Percentiles rank a stretch among this genome's conserved stretches.
Conservation (phyloP, 2,797 vertebrate species). For the Molossus alvarezi region DNA sequence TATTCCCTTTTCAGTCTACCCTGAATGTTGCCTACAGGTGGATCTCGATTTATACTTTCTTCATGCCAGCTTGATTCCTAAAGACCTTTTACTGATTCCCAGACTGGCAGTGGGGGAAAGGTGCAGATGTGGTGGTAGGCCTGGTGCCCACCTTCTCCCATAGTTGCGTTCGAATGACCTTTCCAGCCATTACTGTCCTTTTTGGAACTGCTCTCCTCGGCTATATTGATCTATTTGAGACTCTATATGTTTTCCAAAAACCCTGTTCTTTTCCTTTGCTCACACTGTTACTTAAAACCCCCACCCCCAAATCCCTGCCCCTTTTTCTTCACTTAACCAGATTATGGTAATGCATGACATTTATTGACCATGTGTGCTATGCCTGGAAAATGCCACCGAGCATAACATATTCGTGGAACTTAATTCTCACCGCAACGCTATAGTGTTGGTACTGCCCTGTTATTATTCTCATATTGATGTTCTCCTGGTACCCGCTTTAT, state of each 20-base stretch:
- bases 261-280: background rate
- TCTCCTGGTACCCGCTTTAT: background rate
- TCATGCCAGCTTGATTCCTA: background rate
- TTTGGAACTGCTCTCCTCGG: background rate
- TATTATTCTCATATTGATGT: background rate
- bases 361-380: background rate
- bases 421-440: background rate
- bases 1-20: background rate
- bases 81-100: background rate
- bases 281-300: background rate
- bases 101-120: background rate
- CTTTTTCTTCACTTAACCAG: background rate
- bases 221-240: background rate
- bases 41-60: background rate
- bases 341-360: background rate
- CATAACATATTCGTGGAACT: too few relatives aligned
- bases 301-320: accelerated
- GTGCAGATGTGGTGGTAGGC: background rate
- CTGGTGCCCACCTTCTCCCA: background rate
- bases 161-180: background rate
- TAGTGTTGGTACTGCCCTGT: background rate
- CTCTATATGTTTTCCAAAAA: background rate
- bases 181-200: background rate
- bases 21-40: background rate
- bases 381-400: background rate